Evolutionary conservation across 2,113 vertebrate species (phyloP).

Genomic region (Fregetta grallaria): DNA sequence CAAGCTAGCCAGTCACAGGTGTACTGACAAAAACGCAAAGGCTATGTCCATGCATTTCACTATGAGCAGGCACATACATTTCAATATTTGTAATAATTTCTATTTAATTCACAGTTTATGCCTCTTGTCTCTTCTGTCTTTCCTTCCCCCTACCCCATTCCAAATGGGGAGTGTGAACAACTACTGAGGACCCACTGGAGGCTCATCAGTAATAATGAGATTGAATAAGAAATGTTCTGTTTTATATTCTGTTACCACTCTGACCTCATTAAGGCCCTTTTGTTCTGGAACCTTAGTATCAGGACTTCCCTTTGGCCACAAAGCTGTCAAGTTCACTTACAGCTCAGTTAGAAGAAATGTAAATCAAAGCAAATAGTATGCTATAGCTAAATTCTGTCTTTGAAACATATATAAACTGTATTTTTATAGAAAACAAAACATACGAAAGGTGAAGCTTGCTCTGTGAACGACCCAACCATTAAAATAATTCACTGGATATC

Average conservation of each 20-base stretch:
- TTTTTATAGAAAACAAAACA: background rate
- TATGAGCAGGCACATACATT: background rate
- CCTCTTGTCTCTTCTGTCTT: background rate
- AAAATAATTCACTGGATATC: slow-evolving; percentile 21
- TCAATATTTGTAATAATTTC: background rate
- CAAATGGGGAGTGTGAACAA: background rate
- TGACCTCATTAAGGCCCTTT: slow-evolving; percentile 39
- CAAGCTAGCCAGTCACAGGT: background rate
- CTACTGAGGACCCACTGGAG: background rate
- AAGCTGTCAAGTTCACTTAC: slow-evolving; percentile 42
- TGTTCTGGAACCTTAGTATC: background rate
- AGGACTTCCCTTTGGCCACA: slow-evolving; percentile 11
- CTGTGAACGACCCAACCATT: background rate
- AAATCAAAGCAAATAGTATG: slow-evolving; percentile 1
- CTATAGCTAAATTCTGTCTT: background rate
- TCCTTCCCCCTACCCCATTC: background rate
- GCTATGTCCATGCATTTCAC: background rate
- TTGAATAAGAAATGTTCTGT: background rate
- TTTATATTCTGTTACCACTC: background rate
- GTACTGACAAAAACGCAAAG: background rate
- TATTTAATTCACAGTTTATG: background rate
- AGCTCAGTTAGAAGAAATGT: background rate
- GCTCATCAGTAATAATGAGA: background rate
- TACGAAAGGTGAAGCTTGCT: background rate
- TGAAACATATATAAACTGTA: background rate